These are phyloP conservation scores for Amphiprion percula DNA, from an alignment of 2,113 vertebrate genomes.

Conservation along the genomic window DNA sequence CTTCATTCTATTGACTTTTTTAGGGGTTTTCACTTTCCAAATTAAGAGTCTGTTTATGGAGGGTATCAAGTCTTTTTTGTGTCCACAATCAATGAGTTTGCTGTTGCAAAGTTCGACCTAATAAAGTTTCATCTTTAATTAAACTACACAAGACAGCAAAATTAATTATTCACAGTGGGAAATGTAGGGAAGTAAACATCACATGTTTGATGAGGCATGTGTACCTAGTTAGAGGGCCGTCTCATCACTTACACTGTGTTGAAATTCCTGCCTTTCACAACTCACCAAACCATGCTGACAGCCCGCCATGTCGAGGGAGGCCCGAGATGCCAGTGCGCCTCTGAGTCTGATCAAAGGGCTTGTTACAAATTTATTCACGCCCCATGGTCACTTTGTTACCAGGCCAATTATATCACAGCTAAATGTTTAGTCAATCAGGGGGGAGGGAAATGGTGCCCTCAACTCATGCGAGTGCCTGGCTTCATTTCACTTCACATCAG, in stretches of 20 bases:
- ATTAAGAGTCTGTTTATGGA: not conserved
- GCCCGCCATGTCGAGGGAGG: slow-evolving; percentile 50
- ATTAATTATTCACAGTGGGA: slow-evolving; percentile 14
- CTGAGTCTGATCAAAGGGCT: slow-evolving; percentile 68
- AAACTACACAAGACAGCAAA: not conserved
- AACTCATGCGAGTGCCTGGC: slow-evolving; percentile 49
- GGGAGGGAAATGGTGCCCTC: slow-evolving; percentile 54
- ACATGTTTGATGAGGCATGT: slow-evolving; percentile 17
- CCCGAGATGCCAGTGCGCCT: slow-evolving; percentile 41
- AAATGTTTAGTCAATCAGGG: slow-evolving; percentile 74
- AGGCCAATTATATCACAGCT: slow-evolving; percentile 74
- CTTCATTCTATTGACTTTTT: not conserved
- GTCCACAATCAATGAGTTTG: not conserved
- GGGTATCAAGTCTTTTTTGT: not conserved
- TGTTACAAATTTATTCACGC: slow-evolving; percentile 68
- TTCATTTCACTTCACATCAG: slow-evolving; percentile 67
- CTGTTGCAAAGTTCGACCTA: not conserved
- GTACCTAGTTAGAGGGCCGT: slow-evolving; percentile 12
- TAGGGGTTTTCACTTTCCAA: not conserved
- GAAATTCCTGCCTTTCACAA: slow-evolving; percentile 45
- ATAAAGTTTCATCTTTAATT: slow-evolving; percentile 26
- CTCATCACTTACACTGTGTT: slow-evolving; percentile 37
- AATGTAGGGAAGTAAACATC: not conserved
- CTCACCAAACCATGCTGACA: slow-evolving; percentile 58
- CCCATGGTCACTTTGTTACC: slow-evolving; percentile 74